Evolutionary conservation across 2,888 invertebrate species (phyloP).

Genomic region (Athrips mouffetella): DNA sequence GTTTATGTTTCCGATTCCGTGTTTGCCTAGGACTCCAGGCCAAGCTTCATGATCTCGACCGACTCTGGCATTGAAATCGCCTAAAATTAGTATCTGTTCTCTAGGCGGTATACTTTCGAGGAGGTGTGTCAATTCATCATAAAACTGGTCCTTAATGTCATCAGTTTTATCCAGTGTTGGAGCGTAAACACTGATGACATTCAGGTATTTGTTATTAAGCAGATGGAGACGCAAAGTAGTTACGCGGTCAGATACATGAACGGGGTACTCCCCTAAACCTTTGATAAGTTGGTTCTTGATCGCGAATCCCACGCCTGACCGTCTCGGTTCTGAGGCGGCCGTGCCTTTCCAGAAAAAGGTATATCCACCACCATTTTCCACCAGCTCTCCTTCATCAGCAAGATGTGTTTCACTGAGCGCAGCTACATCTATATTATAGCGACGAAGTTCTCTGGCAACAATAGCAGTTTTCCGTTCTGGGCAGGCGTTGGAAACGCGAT

Average conservation of each 20-base stretch:
- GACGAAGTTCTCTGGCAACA: conserved; percentile 23
- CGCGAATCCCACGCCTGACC: conserved; percentile 22
- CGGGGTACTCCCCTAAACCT: conserved; percentile 13
- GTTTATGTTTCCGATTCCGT: conserved; percentile 32
- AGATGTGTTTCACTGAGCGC: too few species aligned
- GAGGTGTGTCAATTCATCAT: conserved; percentile 22
- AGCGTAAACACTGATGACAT: conserved; percentile 31
- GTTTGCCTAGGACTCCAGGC: conserved; percentile 26
- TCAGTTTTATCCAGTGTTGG: conserved; percentile 26
- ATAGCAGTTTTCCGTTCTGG: conserved; percentile 21
- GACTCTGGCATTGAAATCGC: too few species aligned
- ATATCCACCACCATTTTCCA: conserved; percentile 15
- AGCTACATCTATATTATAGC: too few species aligned
- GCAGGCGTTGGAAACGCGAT: conserved; percentile 4
- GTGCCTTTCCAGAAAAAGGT: conserved; percentile 21
- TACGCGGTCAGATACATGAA: conserved; percentile 21
- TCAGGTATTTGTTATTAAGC: conserved; percentile 24
- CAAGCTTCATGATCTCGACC: too few species aligned
- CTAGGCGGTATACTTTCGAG: not conserved
- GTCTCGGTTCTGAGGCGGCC: conserved; percentile 12
- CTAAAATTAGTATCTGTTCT: not conserved
- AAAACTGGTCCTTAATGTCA: conserved; percentile 25
- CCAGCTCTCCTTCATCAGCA: conserved; percentile 20
- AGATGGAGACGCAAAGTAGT: too few species aligned
- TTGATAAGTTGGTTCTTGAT: conserved; percentile 13